Evolutionary conservation across 1,140 invertebrate species (phyloP).

Genomic region (Tetragnatha versicolor): DNA sequence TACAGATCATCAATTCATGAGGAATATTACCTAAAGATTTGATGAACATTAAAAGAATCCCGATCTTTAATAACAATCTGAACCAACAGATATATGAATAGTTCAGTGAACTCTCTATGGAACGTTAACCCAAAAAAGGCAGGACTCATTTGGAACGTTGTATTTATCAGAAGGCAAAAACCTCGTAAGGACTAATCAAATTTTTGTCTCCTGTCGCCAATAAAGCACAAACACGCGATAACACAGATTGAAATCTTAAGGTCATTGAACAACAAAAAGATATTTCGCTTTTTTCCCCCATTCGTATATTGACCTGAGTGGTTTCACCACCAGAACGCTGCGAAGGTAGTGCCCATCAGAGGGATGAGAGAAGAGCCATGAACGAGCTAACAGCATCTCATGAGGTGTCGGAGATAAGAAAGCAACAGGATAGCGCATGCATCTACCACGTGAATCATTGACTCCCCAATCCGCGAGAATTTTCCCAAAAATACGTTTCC

Average conservation of each 20-base stretch:
- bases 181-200: conserved; percentile 7
- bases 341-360: neutral
- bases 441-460: neutral
- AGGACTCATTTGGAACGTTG: neutral
- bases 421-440: neutral
- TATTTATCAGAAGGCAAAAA: conserved; percentile 25
- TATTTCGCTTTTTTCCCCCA: neutral
- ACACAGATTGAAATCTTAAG: conserved; percentile 42
- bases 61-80: too few relatives aligned
- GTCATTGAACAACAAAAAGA: conserved; percentile 33
- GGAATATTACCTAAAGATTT: too few relatives aligned
- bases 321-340: neutral
- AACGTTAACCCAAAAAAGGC: conserved; percentile 21
- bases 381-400: neutral
- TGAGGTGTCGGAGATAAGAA: neutral
- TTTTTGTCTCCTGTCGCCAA: conserved; percentile 35
- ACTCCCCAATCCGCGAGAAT: too few relatives aligned
- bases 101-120: conserved; percentile 25
- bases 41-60: too few relatives aligned
- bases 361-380: neutral
- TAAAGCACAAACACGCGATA: conserved; percentile 29
- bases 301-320: conserved; percentile 29
- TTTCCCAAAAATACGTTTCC: too few relatives aligned
- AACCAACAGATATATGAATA: too few relatives aligned
- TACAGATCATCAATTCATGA: too few relatives aligned